These are phyloP conservation scores for Aproaerema taeniolella DNA, from an alignment of 2,888 invertebrate genomes.

Conservation along the genomic window DNA sequence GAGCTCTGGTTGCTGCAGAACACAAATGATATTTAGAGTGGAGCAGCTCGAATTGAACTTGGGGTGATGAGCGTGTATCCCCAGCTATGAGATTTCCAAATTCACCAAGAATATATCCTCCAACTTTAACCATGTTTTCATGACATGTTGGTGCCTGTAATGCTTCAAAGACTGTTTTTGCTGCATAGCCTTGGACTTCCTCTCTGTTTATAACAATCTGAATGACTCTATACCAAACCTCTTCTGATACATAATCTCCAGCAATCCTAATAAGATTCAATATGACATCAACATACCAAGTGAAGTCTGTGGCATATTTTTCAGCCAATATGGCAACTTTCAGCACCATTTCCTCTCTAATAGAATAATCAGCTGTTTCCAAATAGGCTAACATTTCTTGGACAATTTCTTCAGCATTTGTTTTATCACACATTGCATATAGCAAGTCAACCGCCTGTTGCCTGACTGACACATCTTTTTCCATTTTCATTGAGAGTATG, in stretches of 20 bases:
- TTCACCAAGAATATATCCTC: conserved; percentile 99
- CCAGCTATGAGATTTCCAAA: conserved; percentile 99
- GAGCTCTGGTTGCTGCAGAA: conserved; percentile 96
- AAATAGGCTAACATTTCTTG: conserved; percentile 99
- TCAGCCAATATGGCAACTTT: conserved; percentile 99
- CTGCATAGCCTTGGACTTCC: conserved; percentile 99
- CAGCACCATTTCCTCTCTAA: conserved; percentile 99
- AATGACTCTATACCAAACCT: conserved; percentile 99
- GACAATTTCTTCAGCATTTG: conserved; percentile 99
- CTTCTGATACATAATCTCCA: conserved; percentile 99
- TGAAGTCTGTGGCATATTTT: conserved; percentile 99
- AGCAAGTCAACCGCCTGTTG: conserved; percentile 98
- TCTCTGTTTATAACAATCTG: conserved; percentile 99
- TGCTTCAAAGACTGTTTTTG: conserved; percentile 99
- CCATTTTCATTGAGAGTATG: conserved; percentile 99
- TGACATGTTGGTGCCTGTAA: conserved; percentile 99
- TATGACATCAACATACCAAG: conserved; percentile 99
- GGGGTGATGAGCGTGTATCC: conserved; percentile 96
- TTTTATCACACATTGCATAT: conserved; percentile 99
- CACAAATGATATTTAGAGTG: conserved; percentile 99
- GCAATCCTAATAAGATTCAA: conserved; percentile 99
- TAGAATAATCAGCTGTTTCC: conserved; percentile 99
- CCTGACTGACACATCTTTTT: conserved; percentile 97
- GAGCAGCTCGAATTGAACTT: conserved; percentile 97
- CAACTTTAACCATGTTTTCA: conserved; percentile 99